Base-by-base conservation (phyloP, 35 echinoderm and acorn worm species). In the Chiridota heheva region DNA sequence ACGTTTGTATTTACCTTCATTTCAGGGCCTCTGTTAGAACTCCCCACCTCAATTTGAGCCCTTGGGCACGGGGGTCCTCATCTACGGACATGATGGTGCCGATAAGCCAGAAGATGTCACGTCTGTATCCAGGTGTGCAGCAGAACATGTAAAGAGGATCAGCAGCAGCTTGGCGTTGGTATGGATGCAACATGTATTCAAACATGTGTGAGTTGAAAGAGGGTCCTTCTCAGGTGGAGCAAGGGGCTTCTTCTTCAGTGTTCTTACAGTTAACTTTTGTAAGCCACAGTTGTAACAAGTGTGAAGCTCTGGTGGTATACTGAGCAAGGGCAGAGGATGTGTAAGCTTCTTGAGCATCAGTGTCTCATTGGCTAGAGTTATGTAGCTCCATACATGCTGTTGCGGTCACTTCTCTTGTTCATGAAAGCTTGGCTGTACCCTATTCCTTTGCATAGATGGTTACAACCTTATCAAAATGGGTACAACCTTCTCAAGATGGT, bases 71-170 rank as follows among this genome's bases (percentile, higher is more conserved):
- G 53, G 62, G 53, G 47, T 60, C 16, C 27, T n/a, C 22, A 4
- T 60, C 7, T 31, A 17, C 51, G 3, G 75, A 78, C 62, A 43
- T 37, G 37, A 42, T 78, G 4, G 33, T 78, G 42, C 75, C 75
- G 13, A 28, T 78, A 2, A 78, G 75, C 53, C 75, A 78, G 75
- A 78, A 78, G 29, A 78, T 78, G 75, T 78, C 75, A 3, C 18
- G 75, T 40, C 42, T 78, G n/a, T 78, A 78, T 42, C 53, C 31
- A 2, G 49, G 51, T 2, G 58, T n/a, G n/a, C n/a, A n/a, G n/a
- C n/a, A n/a, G n/a, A n/a, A n/a, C n/a, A n/a, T n/a, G n/a, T n/a
- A n/a, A n/a, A n/a, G n/a, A n/a, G n/a, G n/a, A n/a, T n/a, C n/a
- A n/a, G n/a, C n/a, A n/a, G n/a, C n/a, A n/a, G n/a, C n/a, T n/a